Base-by-base conservation (phyloP, 2,113 vertebrate genomes). In the Eulemur rufifrons region DNA sequence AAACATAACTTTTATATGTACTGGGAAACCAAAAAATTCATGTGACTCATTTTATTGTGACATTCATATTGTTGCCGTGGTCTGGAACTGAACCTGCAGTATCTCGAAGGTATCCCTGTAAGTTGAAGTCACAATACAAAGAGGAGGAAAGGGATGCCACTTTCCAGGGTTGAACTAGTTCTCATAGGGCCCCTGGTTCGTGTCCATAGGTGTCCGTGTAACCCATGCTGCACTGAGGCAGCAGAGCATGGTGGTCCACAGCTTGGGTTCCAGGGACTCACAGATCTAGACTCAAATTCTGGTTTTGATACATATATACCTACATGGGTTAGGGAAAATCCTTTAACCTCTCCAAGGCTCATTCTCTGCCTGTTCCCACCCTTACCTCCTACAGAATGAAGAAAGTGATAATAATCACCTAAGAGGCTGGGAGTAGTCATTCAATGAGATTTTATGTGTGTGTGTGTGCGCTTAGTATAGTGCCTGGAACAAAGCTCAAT, bases 161-260 rank as follows among this genome's bases (percentile, higher is more conserved):
- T 37, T 71, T 37, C 42, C 45, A 69, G 66, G 39, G 37, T n/a
- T 64, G 71, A 61, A 3, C 1, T 23, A 59, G 29, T 59, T 90
- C 47, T 39, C n/a, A 37, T 0, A 47, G 39, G 59, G 32, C 45
- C 3, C 0, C 61, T 66, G 52, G 64, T 42, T 21, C 77, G 59
- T 23, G 32, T 37, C 52, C 52, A 54, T 54, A 59, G n/a, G 47
- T 42, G 20, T 69, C 86, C n/a, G 47, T 29, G 54, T 21, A 59
- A 80, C 32, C 37, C 34, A 39, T 6, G n/a, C 34, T 34, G 14
- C 12, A 0, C 0, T 0, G 2, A 74, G 71, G 32, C 1, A 5
- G 15, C 18, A 1, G 1, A 45, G 50, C 34, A 3, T 4, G 2
- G 6, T 8, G 5, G 71, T 8, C 29, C 47, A 29, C 6, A 74